Base-by-base conservation (phyloP, 1,140 invertebrate genomes). In the Drosophila pseudoobscura region DNA sequence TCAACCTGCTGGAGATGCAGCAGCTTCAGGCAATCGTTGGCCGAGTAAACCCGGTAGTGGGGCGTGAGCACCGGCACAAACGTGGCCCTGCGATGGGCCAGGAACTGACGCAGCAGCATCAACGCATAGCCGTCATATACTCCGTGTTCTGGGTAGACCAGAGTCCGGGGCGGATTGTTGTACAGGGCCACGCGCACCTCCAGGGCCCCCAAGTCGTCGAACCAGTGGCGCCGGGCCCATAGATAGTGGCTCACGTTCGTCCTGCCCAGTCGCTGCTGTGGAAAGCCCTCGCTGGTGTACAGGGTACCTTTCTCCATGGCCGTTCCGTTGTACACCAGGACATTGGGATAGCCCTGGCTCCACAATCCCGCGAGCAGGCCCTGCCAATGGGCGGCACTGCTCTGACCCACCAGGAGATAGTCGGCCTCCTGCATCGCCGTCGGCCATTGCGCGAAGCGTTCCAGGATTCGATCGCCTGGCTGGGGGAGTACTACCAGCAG, bases 121-220 rank as follows among this genome's bases (percentile, higher is more conserved):
- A 74, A 26, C 0, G 46, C 41, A 56, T 77, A 77, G 4, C 70
- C 75, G n/a, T 47, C 64, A 26, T 52, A 74, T 6, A 77, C 11
- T 0, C 39, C 11, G 1, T 44, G 7, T 13, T 60, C 50, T 7
- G 75, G 55, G 35, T 60, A 63, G 11, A 74, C 58, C 41, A 74
- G 20, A 11, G 46, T 39, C 2, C 74, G 57, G 6, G 69, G 74
- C 3, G 74, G 74, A 68, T 73, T 53, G 11, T 76, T 73, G 9
- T 66, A 63, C 9, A 73, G 5, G 0, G 50, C 54, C n/a, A 73
- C 70, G 9, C 69, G 63, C 17, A 74, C 75, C 35, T 69, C 31
- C 49, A 44, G 44, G 7, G 56, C 60, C 0, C 7, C 9, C 0
- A 75, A 45, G 22, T 75, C 45, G 39, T 70, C 64, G 55, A 75